Evolutionary conservation across 2,797 vertebrate species (phyloP).

Genomic region (Hozukius guyotensis): DNA sequence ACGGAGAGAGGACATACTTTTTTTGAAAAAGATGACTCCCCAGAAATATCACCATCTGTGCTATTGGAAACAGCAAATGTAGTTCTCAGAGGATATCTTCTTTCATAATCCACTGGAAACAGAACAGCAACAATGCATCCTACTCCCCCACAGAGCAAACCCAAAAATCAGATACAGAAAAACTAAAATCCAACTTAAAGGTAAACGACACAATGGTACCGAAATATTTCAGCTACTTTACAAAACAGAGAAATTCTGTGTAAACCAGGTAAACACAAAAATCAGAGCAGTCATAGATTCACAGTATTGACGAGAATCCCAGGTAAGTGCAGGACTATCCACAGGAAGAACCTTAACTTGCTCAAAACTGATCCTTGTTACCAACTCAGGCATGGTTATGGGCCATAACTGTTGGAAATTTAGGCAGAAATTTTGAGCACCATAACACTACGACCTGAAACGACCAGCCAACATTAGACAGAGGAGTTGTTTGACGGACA

Average conservation of each 20-base stretch:
- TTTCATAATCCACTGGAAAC: conserved; percentile 5
- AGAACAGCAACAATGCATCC: not conserved
- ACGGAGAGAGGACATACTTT: not conserved
- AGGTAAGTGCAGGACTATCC: not conserved
- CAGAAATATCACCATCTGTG: conserved; percentile 2
- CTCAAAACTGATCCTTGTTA: not conserved
- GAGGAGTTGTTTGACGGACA: not conserved
- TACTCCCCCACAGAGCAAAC: not conserved
- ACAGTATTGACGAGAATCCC: too few species aligned
- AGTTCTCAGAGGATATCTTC: not conserved
- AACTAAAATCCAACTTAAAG: not conserved
- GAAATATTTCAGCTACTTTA: not conserved
- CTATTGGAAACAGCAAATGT: not conserved
- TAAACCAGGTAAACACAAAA: not conserved
- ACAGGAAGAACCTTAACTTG: not conserved
- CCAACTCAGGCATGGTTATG: not conserved
- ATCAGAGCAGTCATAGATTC: not conserved
- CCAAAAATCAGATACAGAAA: not conserved
- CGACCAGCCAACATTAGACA: not conserved
- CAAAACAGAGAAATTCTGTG: not conserved
- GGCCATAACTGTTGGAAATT: not conserved
- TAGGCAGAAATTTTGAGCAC: not conserved
- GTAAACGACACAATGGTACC: not conserved
- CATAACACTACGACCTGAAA: not conserved
- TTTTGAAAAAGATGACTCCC: not conserved